Conservation (phyloP, 2,797 vertebrate genomes). For the Coluber constrictor region DNA sequence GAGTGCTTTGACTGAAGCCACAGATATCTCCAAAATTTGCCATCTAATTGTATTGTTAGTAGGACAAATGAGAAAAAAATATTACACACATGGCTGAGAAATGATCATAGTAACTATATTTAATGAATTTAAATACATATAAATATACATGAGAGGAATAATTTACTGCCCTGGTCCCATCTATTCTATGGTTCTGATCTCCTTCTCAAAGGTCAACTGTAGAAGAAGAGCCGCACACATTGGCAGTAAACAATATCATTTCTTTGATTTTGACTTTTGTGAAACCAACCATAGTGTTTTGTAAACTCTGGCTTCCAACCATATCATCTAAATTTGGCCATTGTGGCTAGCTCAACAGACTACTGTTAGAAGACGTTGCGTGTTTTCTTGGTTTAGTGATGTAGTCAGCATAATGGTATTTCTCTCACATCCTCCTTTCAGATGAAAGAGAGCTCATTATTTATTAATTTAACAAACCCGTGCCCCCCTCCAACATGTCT, state of each 20-base stretch:
- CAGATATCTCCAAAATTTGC: not conserved
- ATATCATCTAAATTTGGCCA: not conserved
- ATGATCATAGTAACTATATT: not conserved
- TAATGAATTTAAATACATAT: not conserved
- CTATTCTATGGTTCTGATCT: not conserved
- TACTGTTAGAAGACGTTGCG: not conserved
- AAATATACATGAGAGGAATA: not conserved
- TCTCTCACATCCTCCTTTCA: not conserved
- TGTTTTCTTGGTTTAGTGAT: not conserved
- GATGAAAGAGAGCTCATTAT: not conserved
- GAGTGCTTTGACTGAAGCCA: not conserved
- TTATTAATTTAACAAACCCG: not conserved
- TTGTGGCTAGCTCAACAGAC: not conserved
- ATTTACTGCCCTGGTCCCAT: not conserved
- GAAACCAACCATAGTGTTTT: not conserved
- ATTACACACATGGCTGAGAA: not conserved
- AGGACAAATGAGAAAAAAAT: not conserved
- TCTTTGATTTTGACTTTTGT: not conserved
- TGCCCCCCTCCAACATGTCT: not conserved
- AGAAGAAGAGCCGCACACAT: not conserved
- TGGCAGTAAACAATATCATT: not conserved
- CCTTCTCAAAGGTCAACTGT: not conserved
- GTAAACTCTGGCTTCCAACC: not conserved
- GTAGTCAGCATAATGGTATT: not conserved
- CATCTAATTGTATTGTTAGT: not conserved